A percentile compares a stretch with the other conserved stretches of the same genome.
Evolutionary conservation across 2,797 vertebrate genomes (phyloP).

Genomic region (Alcedo quadribrachys): DNA sequence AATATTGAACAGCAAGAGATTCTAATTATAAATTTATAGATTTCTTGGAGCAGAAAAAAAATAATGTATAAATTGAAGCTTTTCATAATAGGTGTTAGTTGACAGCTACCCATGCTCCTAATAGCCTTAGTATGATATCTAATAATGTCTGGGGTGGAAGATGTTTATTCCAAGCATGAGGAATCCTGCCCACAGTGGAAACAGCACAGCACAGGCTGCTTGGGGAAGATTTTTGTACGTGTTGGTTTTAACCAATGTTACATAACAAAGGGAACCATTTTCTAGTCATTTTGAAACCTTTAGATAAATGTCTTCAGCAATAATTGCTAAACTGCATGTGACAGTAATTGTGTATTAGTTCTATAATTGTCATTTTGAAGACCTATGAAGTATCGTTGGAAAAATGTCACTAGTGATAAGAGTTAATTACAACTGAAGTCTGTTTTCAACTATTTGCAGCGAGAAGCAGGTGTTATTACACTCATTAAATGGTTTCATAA

Average conservation of each 20-base stretch:
- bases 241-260: slow-evolving; percentile 62
- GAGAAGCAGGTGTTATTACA: slow-evolving; percentile 78
- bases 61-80: slow-evolving; percentile 69
- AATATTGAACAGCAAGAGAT: slow-evolving; percentile 88
- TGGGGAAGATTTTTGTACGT: slow-evolving; percentile 20
- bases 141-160: not conserved
- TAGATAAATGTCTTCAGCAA: slow-evolving; percentile 80
- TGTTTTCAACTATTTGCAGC: slow-evolving; percentile 77
- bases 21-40: slow-evolving; percentile 81
- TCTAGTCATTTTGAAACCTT: slow-evolving; percentile 74
- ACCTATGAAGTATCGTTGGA: slow-evolving; percentile 78
- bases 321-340: slow-evolving; percentile 80
- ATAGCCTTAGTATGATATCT: slow-evolving; percentile 41
- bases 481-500: slow-evolving; percentile 79
- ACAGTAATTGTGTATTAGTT: slow-evolving; percentile 83
- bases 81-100: slow-evolving; percentile 72
- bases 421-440: slow-evolving; percentile 81
- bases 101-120: slow-evolving; percentile 67
- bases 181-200: not conserved
- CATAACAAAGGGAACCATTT: slow-evolving; percentile 75
- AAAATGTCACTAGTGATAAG: slow-evolving; percentile 81
- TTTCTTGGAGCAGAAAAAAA: slow-evolving; percentile 75
- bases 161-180: not conserved
- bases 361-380: slow-evolving; percentile 82
- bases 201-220: not conserved